Conservation (phyloP, 2,888 invertebrate genomes). For the Heliconius ismenius region DNA sequence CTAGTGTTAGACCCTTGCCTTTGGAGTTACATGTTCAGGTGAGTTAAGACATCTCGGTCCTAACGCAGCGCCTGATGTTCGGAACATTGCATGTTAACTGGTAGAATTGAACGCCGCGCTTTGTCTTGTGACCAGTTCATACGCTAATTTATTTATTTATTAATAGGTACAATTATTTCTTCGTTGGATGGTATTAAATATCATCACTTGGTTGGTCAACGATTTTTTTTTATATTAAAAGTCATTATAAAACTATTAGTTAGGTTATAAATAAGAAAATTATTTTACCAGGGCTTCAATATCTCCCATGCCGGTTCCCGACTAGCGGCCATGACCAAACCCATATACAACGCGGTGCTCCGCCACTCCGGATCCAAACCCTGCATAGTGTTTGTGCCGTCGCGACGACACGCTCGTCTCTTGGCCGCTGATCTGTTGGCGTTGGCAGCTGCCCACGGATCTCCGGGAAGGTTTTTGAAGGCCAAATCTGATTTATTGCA, state of each 20-base stretch:
- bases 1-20: conserved; percentile 96
- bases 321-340: conserved; percentile 98
- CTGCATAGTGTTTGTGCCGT: conserved; percentile 94
- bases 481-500: conserved; percentile 92
- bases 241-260: neutral
- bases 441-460: conserved; percentile 93
- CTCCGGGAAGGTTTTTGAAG: conserved; percentile 93
- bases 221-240: too few relatives aligned
- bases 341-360: conserved; percentile 95
- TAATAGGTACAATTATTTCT: too few relatives aligned
- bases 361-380: conserved; percentile 92
- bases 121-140: too few relatives aligned
- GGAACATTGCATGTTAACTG: too few relatives aligned
- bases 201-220: too few relatives aligned
- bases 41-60: neutral
- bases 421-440: conserved; percentile 98
- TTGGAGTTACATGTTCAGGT: conserved; percentile 95
- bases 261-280: neutral
- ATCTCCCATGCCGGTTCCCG: conserved; percentile 98
- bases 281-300: conserved; percentile 89
- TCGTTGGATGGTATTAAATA: too few relatives aligned
- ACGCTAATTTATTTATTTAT: too few relatives aligned
- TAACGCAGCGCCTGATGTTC: too few relatives aligned
- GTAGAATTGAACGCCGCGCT: too few relatives aligned
- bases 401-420: conserved; percentile 93